Percentiles rank a stretch among this genome's conserved stretches.
phyloP scores from a whole-genome alignment of 1,140 invertebrate genomes.

The Branchinecta lindahli region DNA sequence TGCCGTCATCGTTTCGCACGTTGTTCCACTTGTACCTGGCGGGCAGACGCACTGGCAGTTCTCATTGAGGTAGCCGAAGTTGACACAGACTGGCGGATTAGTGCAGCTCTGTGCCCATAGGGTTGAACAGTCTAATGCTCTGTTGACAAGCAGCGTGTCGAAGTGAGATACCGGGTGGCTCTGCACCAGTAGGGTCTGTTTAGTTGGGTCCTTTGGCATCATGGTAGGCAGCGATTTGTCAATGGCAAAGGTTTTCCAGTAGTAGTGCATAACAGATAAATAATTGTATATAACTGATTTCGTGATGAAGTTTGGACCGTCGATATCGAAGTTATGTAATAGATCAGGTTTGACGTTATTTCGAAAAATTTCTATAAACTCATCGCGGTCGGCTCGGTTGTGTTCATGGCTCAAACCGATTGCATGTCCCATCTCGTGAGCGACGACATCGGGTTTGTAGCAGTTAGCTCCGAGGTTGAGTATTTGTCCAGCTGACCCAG shows the following conservation, averaged over 20 bases:
- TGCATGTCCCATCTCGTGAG: background rate
- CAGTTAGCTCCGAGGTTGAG: no score
- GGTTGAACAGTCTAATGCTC: background rate
- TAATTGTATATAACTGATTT: background rate
- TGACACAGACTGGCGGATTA: background rate
- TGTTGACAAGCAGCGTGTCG: background rate
- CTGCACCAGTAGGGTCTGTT: background rate
- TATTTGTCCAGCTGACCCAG: no score
- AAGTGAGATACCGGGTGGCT: background rate
- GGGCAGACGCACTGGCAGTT: background rate
- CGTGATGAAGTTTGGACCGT: background rate
- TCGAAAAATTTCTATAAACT: background rate
- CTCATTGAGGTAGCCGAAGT: background rate
- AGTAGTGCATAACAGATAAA: background rate
- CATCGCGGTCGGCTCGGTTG: background rate
- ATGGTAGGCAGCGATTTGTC: background rate
- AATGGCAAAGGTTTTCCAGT: background rate
- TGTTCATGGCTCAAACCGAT: background rate
- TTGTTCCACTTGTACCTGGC: background rate
- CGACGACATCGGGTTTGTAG: background rate
- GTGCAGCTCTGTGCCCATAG: background rate
- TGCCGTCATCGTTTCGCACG: background rate
- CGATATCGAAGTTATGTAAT: background rate
- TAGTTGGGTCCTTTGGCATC: background rate
- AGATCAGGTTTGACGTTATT: background rate